Percentiles rank a stretch among this genome's conserved stretches.
These are phyloP conservation scores for mouse (Mus musculus) DNA, from an alignment of 2,113 vertebrate species.

Conservation along the genomic window GRCm39 chr2:79908001-79908500, in stretches of 20 bases:
- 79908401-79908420: neutral
- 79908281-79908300: neutral
- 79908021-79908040: neutral
- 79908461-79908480: neutral
- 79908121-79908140: neutral
- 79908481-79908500: neutral
- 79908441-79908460: neutral
- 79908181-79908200: neutral
- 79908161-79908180: neutral
- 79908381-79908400: neutral
- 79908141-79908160: neutral
- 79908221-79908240: neutral
- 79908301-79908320: neutral
- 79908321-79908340: neutral
- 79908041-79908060: too few species aligned
- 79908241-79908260: neutral
- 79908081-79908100: neutral
- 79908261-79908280: neutral
- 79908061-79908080: neutral
- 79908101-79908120: neutral
- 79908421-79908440: conserved; percentile 5
- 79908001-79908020: neutral
- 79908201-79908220: neutral
- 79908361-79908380: conserved; percentile 38
- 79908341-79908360: neutral